Evolutionary conservation across 2,113 vertebrate genomes (phyloP).

Genomic region (Chamaetylas fuelleborni): DNA sequence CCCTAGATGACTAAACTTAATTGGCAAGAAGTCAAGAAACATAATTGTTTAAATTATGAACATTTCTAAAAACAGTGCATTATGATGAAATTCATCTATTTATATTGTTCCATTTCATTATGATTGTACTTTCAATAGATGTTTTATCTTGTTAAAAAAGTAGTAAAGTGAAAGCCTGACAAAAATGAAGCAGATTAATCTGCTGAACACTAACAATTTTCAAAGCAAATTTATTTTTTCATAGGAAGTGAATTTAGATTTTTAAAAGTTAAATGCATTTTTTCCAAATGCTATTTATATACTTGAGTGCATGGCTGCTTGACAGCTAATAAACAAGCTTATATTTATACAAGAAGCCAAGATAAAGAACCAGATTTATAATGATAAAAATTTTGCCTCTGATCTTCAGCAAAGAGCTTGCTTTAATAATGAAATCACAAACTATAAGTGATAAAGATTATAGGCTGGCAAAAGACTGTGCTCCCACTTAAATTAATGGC

Average conservation of each 20-base stretch:
- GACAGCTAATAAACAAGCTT: constrained; percentile 43
- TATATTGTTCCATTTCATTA: constrained; percentile 48
- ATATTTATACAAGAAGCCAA: constrained; percentile 2
- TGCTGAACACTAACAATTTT: neutral
- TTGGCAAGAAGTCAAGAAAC: constrained; percentile 64
- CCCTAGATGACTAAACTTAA: constrained; percentile 67
- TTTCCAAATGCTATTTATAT: constrained; percentile 14
- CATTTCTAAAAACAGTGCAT: constrained; percentile 63
- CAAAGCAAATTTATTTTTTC: constrained; percentile 22
- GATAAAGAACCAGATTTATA: constrained; percentile 5
- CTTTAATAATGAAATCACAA: constrained; percentile 31
- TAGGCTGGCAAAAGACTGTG: neutral
- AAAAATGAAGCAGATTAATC: constrained; percentile 19
- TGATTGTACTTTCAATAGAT: constrained; percentile 37
- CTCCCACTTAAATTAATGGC: constrained; percentile 1
- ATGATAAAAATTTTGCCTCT: neutral
- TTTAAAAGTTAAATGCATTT: constrained; percentile 13
- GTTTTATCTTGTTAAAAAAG: constrained; percentile 24
- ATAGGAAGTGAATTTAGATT: neutral
- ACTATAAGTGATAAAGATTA: neutral
- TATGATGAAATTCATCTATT: constrained; percentile 64
- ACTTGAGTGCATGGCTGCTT: neutral
- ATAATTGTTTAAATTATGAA: constrained; percentile 72
- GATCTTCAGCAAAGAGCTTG: neutral
- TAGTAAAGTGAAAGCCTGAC: constrained; percentile 32